Base-by-base conservation (phyloP, 1,140 invertebrate species). In the Bombus turneri region DNA sequence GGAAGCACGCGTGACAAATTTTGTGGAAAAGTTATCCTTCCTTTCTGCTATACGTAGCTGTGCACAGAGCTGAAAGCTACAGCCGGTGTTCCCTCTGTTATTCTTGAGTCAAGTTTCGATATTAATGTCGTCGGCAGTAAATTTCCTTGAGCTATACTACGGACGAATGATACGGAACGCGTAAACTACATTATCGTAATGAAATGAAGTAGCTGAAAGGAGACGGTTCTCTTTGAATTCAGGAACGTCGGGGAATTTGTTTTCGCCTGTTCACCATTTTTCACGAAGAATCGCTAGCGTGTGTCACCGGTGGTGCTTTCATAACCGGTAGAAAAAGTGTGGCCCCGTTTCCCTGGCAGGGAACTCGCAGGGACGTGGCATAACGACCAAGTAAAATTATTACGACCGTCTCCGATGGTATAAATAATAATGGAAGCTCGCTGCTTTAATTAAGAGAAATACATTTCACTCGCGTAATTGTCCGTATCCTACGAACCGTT, bases 361-460 rank as follows among this genome's bases (percentile, higher is more conserved):
- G 18, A 53, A 13, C n/a, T 15, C 25, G 12, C 22, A 62, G 22
- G 13, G 62, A n/a, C n/a, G 0, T 22, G 47, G 47, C 43, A 34
- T 18, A 4, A n/a, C n/a, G 57, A 13, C 12, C 71, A 25, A 47
- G 41, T 68, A 69, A 73, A 88, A 86, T 89, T 86, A 59, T 68
- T 71, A 37, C 37, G 57, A 47, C 34, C 31, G 47, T 69, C 34
- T 31, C 74, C 43, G 73, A 57, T 47, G 43, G 28, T 71, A 86
- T 73, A 88, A 86, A 89, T 59, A 72, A 77, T 71, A 68, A 83
- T 34, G 37, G 8, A 78, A 37, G 53, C n/a, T 37, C n/a, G 59
- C 25, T 28, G 71, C 71, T 85, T 81, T 81, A 85, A 85, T 85
- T 81, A 85, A 85, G 71, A 68, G 84, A 81, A 81, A 74, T 81